phyloP scores from a whole-genome alignment of 2,888 invertebrate genomes.

The Gasteruption jaculator region DNA sequence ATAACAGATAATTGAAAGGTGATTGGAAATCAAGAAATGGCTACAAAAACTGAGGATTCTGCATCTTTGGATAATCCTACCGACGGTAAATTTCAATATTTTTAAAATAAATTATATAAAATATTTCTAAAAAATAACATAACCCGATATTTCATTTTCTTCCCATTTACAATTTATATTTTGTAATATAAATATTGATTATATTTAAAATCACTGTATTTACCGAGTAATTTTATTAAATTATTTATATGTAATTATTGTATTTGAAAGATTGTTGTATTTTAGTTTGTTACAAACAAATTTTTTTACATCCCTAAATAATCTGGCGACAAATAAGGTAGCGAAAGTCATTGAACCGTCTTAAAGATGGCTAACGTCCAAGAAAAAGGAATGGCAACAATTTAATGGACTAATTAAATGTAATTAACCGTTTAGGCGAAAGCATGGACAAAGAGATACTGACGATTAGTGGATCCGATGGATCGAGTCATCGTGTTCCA shows the following conservation, averaged over 20 bases:
- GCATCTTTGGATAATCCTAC: conserved; percentile 43
- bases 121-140: background rate
- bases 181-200: too few species aligned
- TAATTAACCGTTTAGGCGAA: conserved; percentile 24
- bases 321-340: too few species aligned
- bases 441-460: conserved; percentile 41
- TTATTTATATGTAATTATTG: background rate
- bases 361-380: too few species aligned
- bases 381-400: too few species aligned
- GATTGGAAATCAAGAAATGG: conserved; percentile 35
- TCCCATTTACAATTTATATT: too few species aligned
- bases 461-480: conserved; percentile 35
- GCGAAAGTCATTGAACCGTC: too few species aligned
- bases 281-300: background rate
- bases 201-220: background rate
- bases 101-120: background rate
- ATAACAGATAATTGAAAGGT: conserved; percentile 15
- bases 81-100: conserved; percentile 34
- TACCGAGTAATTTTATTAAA: background rate
- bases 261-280: background rate
- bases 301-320: background rate
- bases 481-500: conserved; percentile 38
- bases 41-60: conserved; percentile 44
- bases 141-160: too few species aligned
- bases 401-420: too few species aligned